A percentile compares a stretch with the other conserved stretches of the same genome.
phyloP scores from a whole-genome alignment of 1,140 invertebrate genomes.

The Sycophaga agraensis region DNA sequence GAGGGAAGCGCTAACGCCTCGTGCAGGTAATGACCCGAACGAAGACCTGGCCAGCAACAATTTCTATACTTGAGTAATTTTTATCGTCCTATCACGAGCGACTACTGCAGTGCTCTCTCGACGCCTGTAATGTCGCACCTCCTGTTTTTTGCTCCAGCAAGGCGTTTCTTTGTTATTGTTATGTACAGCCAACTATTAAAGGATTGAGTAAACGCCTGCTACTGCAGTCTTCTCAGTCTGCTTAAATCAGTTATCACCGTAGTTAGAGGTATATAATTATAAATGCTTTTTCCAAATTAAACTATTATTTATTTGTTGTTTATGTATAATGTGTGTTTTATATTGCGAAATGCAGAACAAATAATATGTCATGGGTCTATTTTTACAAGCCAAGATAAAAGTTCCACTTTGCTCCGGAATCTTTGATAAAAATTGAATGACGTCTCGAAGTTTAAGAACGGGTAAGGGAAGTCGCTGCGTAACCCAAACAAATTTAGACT shows the following conservation, averaged over 20 bases:
- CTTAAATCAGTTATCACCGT: too few species aligned
- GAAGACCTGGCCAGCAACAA: not conserved
- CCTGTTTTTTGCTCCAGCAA: not conserved
- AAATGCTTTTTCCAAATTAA: not conserved
- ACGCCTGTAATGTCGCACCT: too few species aligned
- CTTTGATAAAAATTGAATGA: not conserved
- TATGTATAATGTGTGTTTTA: not conserved
- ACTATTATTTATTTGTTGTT: not conserved
- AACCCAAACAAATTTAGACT: conserved; percentile 24
- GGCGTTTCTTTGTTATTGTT: not conserved
- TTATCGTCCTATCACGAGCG: not conserved
- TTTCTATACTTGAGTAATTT: not conserved
- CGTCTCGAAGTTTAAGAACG: not conserved
- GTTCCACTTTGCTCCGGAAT: not conserved
- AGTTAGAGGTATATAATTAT: too few species aligned
- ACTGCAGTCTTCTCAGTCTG: too few species aligned
- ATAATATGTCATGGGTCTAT: not conserved
- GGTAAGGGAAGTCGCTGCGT: conserved; percentile 8
- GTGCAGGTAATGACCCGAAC: not conserved
- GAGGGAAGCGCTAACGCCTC: not conserved
- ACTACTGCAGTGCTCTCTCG: too few species aligned
- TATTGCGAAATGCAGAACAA: not conserved
- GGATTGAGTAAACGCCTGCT: too few species aligned
- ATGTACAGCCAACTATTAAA: not conserved
- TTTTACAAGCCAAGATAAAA: not conserved